A percentile compares a stretch with the other conserved stretches of the same genome.
Evolutionary conservation across 2,797 vertebrate species (phyloP).

Genomic region (Pterois miles): DNA sequence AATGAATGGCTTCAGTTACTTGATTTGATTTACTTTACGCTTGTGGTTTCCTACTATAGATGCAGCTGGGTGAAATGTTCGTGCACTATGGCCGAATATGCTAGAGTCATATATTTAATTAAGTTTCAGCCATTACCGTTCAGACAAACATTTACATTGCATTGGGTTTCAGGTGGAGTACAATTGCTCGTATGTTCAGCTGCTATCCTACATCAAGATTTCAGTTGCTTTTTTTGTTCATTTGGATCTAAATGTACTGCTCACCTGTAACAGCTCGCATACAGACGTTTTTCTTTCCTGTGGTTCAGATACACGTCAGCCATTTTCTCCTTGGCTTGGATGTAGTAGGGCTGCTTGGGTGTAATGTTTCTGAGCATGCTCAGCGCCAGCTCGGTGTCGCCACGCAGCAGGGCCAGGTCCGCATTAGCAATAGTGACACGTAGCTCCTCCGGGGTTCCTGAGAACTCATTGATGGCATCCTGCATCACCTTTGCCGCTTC

Average conservation of each 20-base stretch:
- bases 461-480: slow-evolving; percentile 97
- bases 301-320: slow-evolving; percentile 93
- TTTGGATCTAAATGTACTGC: slow-evolving; percentile 5
- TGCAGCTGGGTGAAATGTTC: slow-evolving; percentile 10
- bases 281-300: slow-evolving; percentile 94
- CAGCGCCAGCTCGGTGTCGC: slow-evolving; percentile 92
- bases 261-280: slow-evolving; percentile 95
- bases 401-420: slow-evolving; percentile 90
- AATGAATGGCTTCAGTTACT: slow-evolving; percentile 32
- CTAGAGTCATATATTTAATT: slow-evolving; percentile 24
- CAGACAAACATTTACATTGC: slow-evolving; percentile 26
- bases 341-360: slow-evolving; percentile 92
- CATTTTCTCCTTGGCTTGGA: slow-evolving; percentile 97
- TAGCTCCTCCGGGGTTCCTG: slow-evolving; percentile 92
- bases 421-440: slow-evolving; percentile 93
- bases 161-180: slow-evolving; percentile 15
- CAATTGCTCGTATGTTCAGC: not conserved
- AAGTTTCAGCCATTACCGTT: slow-evolving; percentile 22
- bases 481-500: slow-evolving; percentile 97
- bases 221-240: not conserved
- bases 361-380: slow-evolving; percentile 93
- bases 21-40: slow-evolving; percentile 35
- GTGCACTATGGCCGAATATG: slow-evolving; percentile 1
- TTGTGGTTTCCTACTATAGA: slow-evolving; percentile 16
- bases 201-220: slow-evolving; percentile 8